Base-by-base conservation (phyloP, 2,888 invertebrate species). In the Platycnemis pennipes region DNA sequence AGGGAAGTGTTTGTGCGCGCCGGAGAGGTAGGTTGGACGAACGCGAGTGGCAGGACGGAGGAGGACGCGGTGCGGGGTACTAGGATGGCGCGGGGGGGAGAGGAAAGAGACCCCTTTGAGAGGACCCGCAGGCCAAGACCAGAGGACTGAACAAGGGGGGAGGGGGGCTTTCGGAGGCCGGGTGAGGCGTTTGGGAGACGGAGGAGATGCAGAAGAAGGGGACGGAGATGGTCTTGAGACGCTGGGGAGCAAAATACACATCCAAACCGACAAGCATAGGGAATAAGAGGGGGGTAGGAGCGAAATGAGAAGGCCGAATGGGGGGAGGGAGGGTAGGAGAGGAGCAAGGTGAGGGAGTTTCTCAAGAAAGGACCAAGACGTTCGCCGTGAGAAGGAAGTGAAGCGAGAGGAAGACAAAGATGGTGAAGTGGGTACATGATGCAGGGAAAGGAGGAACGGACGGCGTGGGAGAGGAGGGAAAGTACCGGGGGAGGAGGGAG, bases 371-470 rank as follows among this genome's bases (percentile, higher is more conserved):
- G 42, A 37, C 53, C 53, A 63, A n/a, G 91, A 91, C 11, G 44
- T 63, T 69, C 19, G 56, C 56, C 63, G 63, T 22, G 91, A 63
- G 44, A 63, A 26, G 63, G 91, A 63, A 91, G 63, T 91, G 91
- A 44, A 91, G 91, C 91, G 91, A 56, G 91, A 63, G 91, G 69
- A 91, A 91, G 91, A 91, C 91, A 91, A 91, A 91, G 91, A 91
- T 91, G 44, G 91, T 44, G 44, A 63, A 87, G 87, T 87, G 46
- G 87, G 46, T 87, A 46, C 44, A 45, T 69, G 31, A 77, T 77
- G 63, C 22, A n/a, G 87, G 7, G 87, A 22, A 46, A 46, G 44
- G 46, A 46, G 87, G 87, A 5, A 46, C 45, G 22, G 45, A 45
- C 11, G 45, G 2, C 11, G 42, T 5, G n/a, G 46, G 87, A 26